Evolutionary conservation across 2,888 invertebrate species (phyloP), one percentile per base, ranked within the genome.

Genomic region (Cataglyphis livida): DNA sequence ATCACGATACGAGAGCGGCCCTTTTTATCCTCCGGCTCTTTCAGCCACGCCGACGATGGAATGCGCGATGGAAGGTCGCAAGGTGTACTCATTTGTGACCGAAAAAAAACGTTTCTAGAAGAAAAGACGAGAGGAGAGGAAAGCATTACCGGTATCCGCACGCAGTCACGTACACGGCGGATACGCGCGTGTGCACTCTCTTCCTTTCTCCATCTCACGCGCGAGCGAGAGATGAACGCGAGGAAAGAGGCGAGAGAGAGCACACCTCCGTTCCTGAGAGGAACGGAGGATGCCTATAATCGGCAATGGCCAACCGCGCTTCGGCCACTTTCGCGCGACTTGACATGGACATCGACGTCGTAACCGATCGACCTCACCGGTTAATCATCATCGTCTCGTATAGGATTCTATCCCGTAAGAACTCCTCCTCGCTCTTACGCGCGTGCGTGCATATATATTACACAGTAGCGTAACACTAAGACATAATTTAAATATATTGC

Each of bases 301-400:
- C 92, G 93, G 93, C 91, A 93, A 93, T 92, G 92, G 89, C 91
- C 90, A 91, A 92, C 92, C 92, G 93, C 93, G 84, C 91, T 92
- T 93, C 89, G 88, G 85, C 54, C 90, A 92, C 93, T 92, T 92
- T 91, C 91, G 91, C 91, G 90, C 87, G 85, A 84, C 88, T 88
- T 84, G 88, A 88, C 87, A 87, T 86, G 88, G 88, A 90, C 89
- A 90, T 89, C 91, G 84, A 90, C 88, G 85, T 87, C 88, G 85
- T 87, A 86, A 89, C 89, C 89, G 87, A 91, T 91, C 91, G 88
- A 87, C 90, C 87, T 90, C 62, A 54, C 64, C 74, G 81, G 44
- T 91, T 90, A 89, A 91, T 91, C 90, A 90, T 91, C 90, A 61
- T 82, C 88, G 84, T 86, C 85, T 71, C 84, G 71, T 65, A 68